Percentiles rank a stretch among this genome's conserved stretches.
Conservation (phyloP, 2,113 vertebrate species). For the Oncorhynchus clarkii region DNA sequence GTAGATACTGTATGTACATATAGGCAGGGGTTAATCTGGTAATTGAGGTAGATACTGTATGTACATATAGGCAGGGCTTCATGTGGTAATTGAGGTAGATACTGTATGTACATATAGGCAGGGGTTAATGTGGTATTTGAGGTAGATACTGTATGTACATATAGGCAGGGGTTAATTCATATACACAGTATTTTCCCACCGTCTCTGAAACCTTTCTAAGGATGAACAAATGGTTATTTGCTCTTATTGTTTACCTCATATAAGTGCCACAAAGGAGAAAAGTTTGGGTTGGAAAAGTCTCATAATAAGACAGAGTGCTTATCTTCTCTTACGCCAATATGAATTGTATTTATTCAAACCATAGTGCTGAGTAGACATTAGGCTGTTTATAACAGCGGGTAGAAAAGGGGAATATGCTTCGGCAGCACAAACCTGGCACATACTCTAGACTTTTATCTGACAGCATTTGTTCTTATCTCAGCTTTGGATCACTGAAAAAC, state of each 20-base stretch:
- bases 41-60: too few relatives aligned
- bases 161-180: too few relatives aligned
- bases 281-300: not conserved
- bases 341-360: constrained; percentile 61
- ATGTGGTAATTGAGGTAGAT: too few relatives aligned
- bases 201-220: constrained; percentile 14
- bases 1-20: too few relatives aligned
- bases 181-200: not conserved
- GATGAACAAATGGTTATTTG: constrained; percentile 28
- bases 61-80: too few relatives aligned
- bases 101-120: too few relatives aligned
- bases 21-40: too few relatives aligned
- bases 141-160: too few relatives aligned
- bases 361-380: constrained; percentile 67
- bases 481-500: constrained; percentile 25
- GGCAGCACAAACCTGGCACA: constrained; percentile 38
- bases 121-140: too few relatives aligned
- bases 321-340: constrained; percentile 57
- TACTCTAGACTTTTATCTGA: constrained; percentile 47
- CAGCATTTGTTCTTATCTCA: constrained; percentile 51
- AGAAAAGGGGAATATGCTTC: not conserved
- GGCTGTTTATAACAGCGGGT: constrained; percentile 46
- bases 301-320: constrained; percentile 42
- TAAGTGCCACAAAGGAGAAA: constrained; percentile 5
- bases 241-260: constrained; percentile 34